phyloP scores from a whole-genome alignment of 2,888 invertebrate genomes.

The Junonia oenone region DNA sequence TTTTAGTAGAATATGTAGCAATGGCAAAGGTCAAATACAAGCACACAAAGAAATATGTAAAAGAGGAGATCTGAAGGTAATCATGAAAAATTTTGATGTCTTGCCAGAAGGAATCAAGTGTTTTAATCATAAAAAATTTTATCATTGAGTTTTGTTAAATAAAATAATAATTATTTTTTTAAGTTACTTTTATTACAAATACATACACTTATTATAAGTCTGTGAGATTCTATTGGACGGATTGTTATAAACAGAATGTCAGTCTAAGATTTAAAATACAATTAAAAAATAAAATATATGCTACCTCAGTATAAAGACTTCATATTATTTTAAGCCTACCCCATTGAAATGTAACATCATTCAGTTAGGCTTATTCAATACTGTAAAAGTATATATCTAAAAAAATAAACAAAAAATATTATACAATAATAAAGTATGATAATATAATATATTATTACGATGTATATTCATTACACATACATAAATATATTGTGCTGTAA shows the following conservation, averaged over 20 bases:
- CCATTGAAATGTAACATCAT: not conserved
- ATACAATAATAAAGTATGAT: too few species aligned
- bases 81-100: slow-evolving; percentile 49
- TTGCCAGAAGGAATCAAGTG: slow-evolving; percentile 59
- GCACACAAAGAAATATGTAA: slow-evolving; percentile 57
- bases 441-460: too few species aligned
- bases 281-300: not conserved
- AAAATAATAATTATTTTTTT: slow-evolving; percentile 6
- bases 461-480: too few species aligned
- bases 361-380: too few species aligned
- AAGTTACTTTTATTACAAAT: slow-evolving; percentile 8
- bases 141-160: slow-evolving; percentile 23
- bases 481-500: too few species aligned
- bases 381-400: too few species aligned
- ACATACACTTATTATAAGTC: not conserved
- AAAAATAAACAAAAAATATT: too few species aligned
- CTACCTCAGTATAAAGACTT: not conserved
- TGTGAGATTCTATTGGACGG: slow-evolving; percentile 31
- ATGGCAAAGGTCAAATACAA: slow-evolving; percentile 40
- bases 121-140: slow-evolving; percentile 45
- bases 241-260: slow-evolving; percentile 12
- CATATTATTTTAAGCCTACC: too few species aligned
- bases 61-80: slow-evolving; percentile 49
- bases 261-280: not conserved
- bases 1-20: slow-evolving; percentile 47